Conservation (phyloP, 2,888 invertebrate species). For the Brachypalpus laphriformis region DNA sequence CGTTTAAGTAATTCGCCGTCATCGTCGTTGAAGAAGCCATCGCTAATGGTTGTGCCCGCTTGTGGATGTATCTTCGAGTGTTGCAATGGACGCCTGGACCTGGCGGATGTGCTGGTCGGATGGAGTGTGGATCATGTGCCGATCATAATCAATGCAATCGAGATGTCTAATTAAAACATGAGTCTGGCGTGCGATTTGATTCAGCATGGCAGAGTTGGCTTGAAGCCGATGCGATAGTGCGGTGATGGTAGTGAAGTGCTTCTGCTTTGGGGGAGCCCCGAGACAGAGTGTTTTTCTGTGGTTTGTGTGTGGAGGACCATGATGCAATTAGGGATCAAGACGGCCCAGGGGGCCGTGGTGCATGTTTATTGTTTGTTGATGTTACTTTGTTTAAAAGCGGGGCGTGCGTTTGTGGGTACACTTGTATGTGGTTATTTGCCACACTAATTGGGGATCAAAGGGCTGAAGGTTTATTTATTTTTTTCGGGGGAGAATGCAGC, state of each 20-base stretch:
- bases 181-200: conserved; percentile 63
- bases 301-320: conserved; percentile 44
- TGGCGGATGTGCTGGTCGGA: neutral
- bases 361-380: conserved; percentile 69
- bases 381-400: conserved; percentile 43
- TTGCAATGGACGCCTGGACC: neutral
- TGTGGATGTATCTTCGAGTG: conserved; percentile 4
- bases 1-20: conserved; percentile 67
- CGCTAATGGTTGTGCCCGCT: neutral
- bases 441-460: conserved; percentile 35
- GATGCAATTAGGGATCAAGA: conserved; percentile 58
- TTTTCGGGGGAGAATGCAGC: neutral
- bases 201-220: neutral
- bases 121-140: conserved; percentile 73
- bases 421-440: conserved; percentile 28
- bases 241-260: neutral
- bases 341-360: conserved; percentile 59
- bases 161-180: conserved; percentile 70
- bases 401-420: conserved; percentile 19
- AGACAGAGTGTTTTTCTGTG: neutral
- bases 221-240: neutral
- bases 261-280: conserved; percentile 12
- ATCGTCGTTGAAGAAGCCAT: conserved; percentile 13
- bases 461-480: conserved; percentile 4
- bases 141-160: conserved; percentile 70